Conservation (phyloP, 2,888 invertebrate genomes). For the Stratiomys singularior region DNA sequence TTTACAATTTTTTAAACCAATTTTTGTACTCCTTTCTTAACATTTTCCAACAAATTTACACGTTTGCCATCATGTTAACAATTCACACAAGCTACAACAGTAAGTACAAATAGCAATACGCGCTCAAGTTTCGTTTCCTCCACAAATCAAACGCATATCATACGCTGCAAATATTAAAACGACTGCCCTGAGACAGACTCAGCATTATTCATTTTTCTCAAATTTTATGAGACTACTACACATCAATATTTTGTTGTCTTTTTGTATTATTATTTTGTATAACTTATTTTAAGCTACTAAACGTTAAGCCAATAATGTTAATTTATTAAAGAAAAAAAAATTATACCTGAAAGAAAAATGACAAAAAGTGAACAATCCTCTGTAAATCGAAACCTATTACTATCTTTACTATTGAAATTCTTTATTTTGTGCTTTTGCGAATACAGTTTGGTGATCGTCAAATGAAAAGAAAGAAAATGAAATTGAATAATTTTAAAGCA, state of each 20-base stretch:
- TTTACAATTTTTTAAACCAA: too few species aligned
- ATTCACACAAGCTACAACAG: too few species aligned
- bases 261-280: conserved; percentile 32
- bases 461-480: background rate
- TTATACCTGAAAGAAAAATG: conserved; percentile 27
- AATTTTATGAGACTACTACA: background rate
- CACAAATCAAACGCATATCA: background rate
- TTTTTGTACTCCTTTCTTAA: too few species aligned
- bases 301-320: conserved; percentile 29
- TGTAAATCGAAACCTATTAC: background rate
- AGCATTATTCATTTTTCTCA: conserved; percentile 17
- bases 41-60: too few species aligned
- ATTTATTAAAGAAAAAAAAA: conserved; percentile 32
- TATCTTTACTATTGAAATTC: background rate
- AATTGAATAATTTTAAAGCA: conserved; percentile 5
- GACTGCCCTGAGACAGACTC: background rate
- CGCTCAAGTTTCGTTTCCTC: too few species aligned
- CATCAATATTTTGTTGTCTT: conserved; percentile 36
- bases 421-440: background rate
- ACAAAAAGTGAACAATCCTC: conserved; percentile 46
- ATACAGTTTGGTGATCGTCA: background rate
- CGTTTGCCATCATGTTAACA: too few species aligned
- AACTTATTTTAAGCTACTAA: conserved; percentile 19
- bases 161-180: background rate
- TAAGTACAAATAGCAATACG: too few species aligned